Base-by-base conservation (phyloP, 2,797 vertebrate species). In the Simalia tracyae region DNA sequence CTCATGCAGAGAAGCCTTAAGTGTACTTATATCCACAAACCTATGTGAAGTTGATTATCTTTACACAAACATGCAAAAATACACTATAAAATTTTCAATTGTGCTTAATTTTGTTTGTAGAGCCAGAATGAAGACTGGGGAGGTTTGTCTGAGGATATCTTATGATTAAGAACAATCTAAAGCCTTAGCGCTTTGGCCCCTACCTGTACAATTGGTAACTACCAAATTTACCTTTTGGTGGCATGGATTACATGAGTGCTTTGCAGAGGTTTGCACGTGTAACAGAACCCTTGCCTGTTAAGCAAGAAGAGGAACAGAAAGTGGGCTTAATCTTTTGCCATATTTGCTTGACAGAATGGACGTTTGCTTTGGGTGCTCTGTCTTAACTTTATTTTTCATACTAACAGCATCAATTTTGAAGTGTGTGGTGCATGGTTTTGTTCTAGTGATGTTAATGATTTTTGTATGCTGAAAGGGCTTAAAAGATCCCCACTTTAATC, bases 41-140 rank as follows among this genome's bases (percentile, higher is more conserved):
- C 87, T 59, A 85, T 95, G 84, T 96, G 14, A 90, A 87, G 12
- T 95, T 8, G 72, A n/a, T 17, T 89, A 92, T 87, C 84, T 42
- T 54, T 88, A 59, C 86, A 63, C 91, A 87, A 87, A 87, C 76
- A 81, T 17, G 3, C 42, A 81, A 87, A 91, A 86, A 57, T 95
- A 92, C 93, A 94, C 46, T 97, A 96, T 72, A 93, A 91, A 91
- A 95, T 97, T 97, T 97, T 98, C 95, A 98, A 93, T 97, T 90
- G 96, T 98, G 97, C 97, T 98, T 97, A 97, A 97, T 98, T 99
- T 98, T 99, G 97, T 98, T 98, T 97, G 90, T 99, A 99, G 98
- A 98, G 97, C 98, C 98, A 99, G 98, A 98, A 97, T 97, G 99
- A 99, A 98, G 99, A 99, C 98, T 99, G 98, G 98, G 98, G 98